phyloP scores from a whole-genome alignment of 2,113 vertebrate genomes.

The Pholis gunnellus region DNA sequence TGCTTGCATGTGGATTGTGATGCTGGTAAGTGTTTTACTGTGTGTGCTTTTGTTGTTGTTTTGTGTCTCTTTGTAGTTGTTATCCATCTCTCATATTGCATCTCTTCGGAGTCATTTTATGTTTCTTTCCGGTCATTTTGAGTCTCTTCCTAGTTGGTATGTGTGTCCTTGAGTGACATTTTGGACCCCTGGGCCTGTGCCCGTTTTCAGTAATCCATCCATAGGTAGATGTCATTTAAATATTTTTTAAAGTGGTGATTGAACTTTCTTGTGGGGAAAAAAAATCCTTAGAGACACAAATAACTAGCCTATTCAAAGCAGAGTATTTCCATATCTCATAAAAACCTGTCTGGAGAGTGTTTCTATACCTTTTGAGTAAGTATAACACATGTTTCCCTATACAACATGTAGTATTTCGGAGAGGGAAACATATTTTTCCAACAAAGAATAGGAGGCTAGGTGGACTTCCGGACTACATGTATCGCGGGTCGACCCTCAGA shows the following conservation, averaged over 20 bases:
- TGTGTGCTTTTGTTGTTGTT: neutral
- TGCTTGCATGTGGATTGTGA: no score
- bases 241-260: neutral
- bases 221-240: neutral
- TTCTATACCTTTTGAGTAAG: no score
- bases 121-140: neutral
- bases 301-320: neutral
- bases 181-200: neutral
- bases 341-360: neutral
- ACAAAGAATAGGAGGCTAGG: no score
- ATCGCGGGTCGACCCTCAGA: no score
- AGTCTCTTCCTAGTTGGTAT: neutral
- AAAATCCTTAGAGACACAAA: neutral
- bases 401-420: neutral
- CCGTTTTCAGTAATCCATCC: neutral
- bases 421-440: neutral
- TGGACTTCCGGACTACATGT: neutral
- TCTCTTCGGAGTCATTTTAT: no score
- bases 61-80: neutral
- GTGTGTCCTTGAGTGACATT: neutral
- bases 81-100: no score
- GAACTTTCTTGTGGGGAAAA: neutral
- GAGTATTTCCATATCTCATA: neutral
- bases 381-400: no score
- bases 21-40: no score